Evolutionary conservation across 2,113 vertebrate genomes (phyloP).

Genomic region (Gopherus evgoodei): DNA sequence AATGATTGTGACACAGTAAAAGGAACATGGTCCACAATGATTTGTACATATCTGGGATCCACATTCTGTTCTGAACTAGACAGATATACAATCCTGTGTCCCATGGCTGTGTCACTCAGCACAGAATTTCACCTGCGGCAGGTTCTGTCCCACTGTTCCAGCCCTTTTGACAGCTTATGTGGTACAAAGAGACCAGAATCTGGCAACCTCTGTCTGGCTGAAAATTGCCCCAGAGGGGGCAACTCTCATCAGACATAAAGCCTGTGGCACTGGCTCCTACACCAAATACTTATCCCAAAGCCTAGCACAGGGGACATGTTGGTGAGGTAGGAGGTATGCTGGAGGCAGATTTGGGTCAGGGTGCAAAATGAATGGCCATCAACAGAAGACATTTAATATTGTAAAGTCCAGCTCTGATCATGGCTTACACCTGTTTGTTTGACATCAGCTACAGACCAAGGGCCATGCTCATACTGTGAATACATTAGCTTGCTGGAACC

Average conservation of each 20-base stretch:
- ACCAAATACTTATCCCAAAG: background rate
- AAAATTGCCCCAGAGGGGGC: background rate
- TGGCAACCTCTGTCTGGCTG: background rate
- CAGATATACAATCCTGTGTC: background rate
- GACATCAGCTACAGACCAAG: background rate
- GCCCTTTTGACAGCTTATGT: background rate
- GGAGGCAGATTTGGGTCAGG: background rate
- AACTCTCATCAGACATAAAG: background rate
- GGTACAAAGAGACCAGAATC: background rate
- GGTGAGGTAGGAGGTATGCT: background rate
- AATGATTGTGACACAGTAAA: background rate
- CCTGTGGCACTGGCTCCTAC: background rate
- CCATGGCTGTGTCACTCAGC: background rate
- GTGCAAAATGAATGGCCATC: background rate
- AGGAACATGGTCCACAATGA: background rate
- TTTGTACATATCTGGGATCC: background rate
- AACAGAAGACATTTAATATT: background rate
- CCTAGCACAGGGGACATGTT: background rate
- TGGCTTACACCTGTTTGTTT: slow-evolving; percentile 13
- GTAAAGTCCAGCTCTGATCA: background rate
- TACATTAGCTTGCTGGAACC: slow-evolving; percentile 2
- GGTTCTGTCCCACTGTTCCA: background rate
- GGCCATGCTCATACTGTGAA: background rate
- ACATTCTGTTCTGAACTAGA: background rate
- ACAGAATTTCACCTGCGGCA: background rate